phyloP scores from a whole-genome alignment of 2,113 vertebrate species.

The Hippocampus abdominalis region DNA sequence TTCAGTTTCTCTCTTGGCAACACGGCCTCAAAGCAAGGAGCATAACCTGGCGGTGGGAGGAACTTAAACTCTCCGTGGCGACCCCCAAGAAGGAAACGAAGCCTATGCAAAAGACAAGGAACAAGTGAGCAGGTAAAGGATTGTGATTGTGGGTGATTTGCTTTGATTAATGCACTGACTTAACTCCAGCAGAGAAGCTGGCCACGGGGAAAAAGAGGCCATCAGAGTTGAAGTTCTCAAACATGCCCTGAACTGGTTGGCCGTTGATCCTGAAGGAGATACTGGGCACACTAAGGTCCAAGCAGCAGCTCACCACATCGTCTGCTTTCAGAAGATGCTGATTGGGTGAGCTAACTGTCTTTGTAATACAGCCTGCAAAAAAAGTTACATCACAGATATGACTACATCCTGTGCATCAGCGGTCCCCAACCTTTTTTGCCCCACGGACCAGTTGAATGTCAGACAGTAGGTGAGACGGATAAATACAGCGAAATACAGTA shows the following conservation, averaged over 20 bases:
- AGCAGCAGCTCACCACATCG: slow-evolving; percentile 94
- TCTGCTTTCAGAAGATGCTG: slow-evolving; percentile 86
- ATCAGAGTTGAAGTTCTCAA: slow-evolving; percentile 96
- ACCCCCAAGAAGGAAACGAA: slow-evolving; percentile 89
- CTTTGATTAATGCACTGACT: slow-evolving; percentile 74
- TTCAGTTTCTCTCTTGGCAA: slow-evolving; percentile 89
- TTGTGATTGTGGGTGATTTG: neutral
- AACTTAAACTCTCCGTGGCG: slow-evolving; percentile 97
- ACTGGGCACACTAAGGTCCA: slow-evolving; percentile 91
- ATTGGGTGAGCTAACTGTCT: slow-evolving; percentile 88
- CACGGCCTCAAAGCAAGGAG: slow-evolving; percentile 91
- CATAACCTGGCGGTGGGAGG: slow-evolving; percentile 90
- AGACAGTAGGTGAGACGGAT: no score
- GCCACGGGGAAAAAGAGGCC: slow-evolving; percentile 94
- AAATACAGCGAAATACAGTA: no score
- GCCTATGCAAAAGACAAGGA: slow-evolving; percentile 59
- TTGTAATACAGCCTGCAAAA: slow-evolving; percentile 81
- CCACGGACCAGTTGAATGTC: no score
- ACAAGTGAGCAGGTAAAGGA: neutral
- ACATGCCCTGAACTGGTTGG: slow-evolving; percentile 96
- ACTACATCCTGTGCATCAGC: neutral
- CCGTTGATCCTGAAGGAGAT: slow-evolving; percentile 97
- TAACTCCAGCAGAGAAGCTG: slow-evolving; percentile 93
- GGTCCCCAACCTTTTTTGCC: no score
- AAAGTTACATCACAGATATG: neutral